Evolutionary conservation across 2,113 vertebrate species (phyloP).

Genomic region (Apodemus speciosus): DNA sequence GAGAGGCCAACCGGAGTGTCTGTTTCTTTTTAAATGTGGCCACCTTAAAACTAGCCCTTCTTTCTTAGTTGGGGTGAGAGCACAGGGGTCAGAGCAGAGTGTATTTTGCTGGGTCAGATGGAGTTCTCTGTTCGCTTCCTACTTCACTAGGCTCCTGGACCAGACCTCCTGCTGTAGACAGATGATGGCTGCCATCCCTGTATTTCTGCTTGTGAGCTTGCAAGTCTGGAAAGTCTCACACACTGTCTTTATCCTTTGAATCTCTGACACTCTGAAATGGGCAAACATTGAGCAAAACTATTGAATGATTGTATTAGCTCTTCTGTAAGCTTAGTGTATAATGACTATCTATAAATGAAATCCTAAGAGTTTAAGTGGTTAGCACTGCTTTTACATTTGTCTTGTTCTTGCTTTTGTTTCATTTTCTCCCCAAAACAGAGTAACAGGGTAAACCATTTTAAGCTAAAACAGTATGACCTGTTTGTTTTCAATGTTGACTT

Average conservation of each 20-base stretch:
- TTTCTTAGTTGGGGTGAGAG: not conserved
- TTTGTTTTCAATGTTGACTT: not conserved
- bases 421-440: not conserved
- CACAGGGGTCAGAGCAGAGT: not conserved
- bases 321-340: not conserved
- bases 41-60: not conserved
- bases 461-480: not conserved
- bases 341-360: not conserved
- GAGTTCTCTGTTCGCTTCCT: not conserved
- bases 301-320: not conserved
- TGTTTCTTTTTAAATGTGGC: not conserved
- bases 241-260: not conserved
- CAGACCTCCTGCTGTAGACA: fast-evolving
- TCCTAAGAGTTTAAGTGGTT: not conserved
- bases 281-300: not conserved
- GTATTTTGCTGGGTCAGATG: not conserved
- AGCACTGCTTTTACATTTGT: not conserved
- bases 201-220: not conserved
- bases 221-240: not conserved
- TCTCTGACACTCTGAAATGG: not conserved
- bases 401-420: not conserved
- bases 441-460: no score
- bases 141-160: fast-evolving
- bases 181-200: not conserved
- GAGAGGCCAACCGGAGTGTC: not conserved